phyloP scores from a whole-genome alignment of 2,888 invertebrate genomes.

The Drosophila aldrichi region DNA sequence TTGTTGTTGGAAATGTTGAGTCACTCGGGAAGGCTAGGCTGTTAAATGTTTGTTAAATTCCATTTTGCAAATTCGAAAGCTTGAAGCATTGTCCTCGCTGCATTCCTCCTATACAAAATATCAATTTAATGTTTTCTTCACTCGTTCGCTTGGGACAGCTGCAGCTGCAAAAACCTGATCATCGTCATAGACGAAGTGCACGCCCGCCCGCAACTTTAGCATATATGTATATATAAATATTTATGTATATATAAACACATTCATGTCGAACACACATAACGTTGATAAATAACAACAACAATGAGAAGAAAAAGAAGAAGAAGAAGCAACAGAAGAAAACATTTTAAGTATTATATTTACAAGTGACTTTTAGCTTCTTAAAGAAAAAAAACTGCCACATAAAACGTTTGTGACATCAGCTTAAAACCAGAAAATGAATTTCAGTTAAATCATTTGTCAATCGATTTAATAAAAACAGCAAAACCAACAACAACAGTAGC shows the following conservation, averaged over 20 bases:
- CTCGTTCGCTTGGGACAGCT: constrained; percentile 24
- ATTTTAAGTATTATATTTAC: constrained; percentile 35
- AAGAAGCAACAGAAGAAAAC: constrained; percentile 6
- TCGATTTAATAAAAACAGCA: constrained; percentile 22
- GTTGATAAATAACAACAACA: constrained; percentile 51
- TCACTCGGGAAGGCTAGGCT: constrained; percentile 9
- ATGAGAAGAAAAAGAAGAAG: constrained; percentile 5
- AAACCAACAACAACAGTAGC: background rate
- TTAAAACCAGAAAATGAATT: constrained; percentile 22
- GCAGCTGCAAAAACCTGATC: constrained; percentile 59
- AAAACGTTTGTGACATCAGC: constrained; percentile 30
- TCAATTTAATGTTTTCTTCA: constrained; percentile 11
- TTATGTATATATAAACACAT: constrained; percentile 1
- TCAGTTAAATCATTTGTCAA: constrained; percentile 24
- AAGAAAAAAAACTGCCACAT: background rate
- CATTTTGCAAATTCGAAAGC: constrained; percentile 11
- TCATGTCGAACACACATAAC: constrained; percentile 26
- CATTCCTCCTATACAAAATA: background rate
- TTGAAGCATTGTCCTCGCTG: constrained; percentile 17
- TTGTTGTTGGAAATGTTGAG: constrained; percentile 10
- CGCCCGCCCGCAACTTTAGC: constrained; percentile 48
- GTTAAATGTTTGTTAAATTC: background rate
- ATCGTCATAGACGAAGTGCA: constrained; percentile 40
- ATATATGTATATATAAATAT: constrained; percentile 26
- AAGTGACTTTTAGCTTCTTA: constrained; percentile 27